Evolutionary conservation across 2,888 invertebrate genomes (phyloP).

Genomic region (Nemapogon koenigi): DNA sequence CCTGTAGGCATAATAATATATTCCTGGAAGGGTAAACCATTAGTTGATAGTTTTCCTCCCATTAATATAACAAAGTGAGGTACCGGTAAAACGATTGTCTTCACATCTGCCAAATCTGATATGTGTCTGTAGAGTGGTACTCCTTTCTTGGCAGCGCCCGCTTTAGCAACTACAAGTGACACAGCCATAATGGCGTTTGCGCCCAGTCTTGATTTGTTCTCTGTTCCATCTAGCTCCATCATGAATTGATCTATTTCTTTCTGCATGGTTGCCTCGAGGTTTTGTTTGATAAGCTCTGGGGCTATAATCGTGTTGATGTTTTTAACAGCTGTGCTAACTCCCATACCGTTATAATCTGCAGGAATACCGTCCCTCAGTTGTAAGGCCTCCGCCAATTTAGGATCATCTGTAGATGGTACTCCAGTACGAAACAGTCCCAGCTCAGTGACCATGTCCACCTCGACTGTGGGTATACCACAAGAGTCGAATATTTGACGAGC

Average conservation of each 20-base stretch:
- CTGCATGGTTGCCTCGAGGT: slow-evolving; percentile 89
- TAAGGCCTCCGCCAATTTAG: slow-evolving; percentile 92
- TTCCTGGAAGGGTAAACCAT: slow-evolving; percentile 94
- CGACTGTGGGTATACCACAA: slow-evolving; percentile 96
- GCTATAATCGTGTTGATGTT: slow-evolving; percentile 87
- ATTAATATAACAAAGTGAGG: slow-evolving; percentile 98
- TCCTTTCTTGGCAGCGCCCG: slow-evolving; percentile 95
- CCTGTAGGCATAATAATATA: slow-evolving; percentile 94
- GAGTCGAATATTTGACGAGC: slow-evolving; percentile 98
- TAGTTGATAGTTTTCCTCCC: slow-evolving; percentile 96
- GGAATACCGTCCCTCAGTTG: slow-evolving; percentile 93
- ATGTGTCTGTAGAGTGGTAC: slow-evolving; percentile 89
- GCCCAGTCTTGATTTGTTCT: slow-evolving; percentile 92
- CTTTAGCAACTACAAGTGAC: slow-evolving; percentile 94
- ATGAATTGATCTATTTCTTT: slow-evolving; percentile 86
- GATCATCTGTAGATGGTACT: slow-evolving; percentile 95
- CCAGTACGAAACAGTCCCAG: slow-evolving; percentile 90
- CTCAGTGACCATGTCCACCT: slow-evolving; percentile 85
- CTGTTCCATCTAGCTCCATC: slow-evolving; percentile 91
- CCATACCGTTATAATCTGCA: slow-evolving; percentile 88
- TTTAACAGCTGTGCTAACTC: slow-evolving; percentile 87
- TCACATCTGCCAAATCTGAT: slow-evolving; percentile 92
- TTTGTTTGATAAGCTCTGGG: slow-evolving; percentile 80
- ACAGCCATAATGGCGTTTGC: slow-evolving; percentile 97
- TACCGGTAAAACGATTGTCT: slow-evolving; percentile 89